Evolutionary conservation across 2,113 vertebrate genomes (phyloP).

Genomic region (Chelonoidis abingdonii): DNA sequence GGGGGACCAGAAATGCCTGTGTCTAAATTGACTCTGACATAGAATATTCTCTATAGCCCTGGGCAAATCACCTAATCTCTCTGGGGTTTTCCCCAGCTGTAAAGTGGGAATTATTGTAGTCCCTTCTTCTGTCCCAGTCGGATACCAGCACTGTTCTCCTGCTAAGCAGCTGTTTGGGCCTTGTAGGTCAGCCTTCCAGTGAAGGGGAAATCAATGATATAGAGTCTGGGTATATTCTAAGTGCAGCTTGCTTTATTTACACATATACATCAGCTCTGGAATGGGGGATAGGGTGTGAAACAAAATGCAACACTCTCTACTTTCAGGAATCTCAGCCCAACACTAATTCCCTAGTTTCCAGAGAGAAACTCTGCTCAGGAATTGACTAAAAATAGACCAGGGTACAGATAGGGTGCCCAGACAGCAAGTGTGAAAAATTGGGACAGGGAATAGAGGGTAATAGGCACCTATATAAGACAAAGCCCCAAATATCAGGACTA

Average conservation of each 20-base stretch:
- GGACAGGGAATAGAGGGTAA: too few species aligned
- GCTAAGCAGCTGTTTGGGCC: not conserved
- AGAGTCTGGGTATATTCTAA: not conserved
- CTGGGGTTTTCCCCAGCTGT: constrained; percentile 32
- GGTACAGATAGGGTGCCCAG: not conserved
- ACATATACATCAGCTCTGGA: not conserved
- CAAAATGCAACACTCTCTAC: not conserved
- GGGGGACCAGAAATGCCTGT: constrained; percentile 28
- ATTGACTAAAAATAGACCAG: not conserved
- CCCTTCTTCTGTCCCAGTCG: not conserved
- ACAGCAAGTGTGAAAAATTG: too few species aligned
- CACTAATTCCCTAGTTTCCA: not conserved
- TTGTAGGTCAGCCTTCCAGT: not conserved
- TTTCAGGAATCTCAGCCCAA: not conserved
- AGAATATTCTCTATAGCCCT: constrained; percentile 23
- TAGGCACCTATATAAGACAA: too few species aligned
- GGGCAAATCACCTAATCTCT: constrained; percentile 8
- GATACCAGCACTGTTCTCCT: not conserved
- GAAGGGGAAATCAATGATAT: not conserved
- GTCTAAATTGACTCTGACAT: constrained; percentile 29
- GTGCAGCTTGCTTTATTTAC: not conserved
- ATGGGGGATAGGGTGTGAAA: fast-evolving
- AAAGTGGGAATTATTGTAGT: not conserved
- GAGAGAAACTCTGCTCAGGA: not conserved
- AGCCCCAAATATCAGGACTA: too few species aligned